Evolutionary conservation across 2,113 vertebrate species (phyloP).

Genomic region (Rhinolophus ferrumequinum): DNA sequence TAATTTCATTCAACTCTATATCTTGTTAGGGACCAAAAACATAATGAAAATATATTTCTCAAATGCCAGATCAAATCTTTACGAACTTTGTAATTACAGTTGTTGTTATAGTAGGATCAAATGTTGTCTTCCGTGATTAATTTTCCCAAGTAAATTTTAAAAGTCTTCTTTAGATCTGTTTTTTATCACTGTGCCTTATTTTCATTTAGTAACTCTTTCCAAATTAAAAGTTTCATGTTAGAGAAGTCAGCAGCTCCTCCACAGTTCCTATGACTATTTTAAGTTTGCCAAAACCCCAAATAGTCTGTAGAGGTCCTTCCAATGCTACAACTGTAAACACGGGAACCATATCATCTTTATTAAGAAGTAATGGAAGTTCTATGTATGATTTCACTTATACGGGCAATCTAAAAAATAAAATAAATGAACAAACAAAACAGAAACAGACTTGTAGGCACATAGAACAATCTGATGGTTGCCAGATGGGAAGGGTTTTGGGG

Average conservation of each 20-base stretch:
- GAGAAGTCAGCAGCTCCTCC: neutral
- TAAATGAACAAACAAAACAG: too few species aligned
- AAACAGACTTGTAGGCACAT: too few species aligned
- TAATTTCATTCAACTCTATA: neutral
- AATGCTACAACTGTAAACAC: neutral
- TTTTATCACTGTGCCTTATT: neutral
- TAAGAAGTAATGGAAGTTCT: neutral
- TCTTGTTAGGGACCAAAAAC: neutral
- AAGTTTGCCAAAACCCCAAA: neutral
- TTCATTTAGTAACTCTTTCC: neutral
- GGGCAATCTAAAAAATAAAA: too few species aligned
- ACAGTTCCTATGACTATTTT: neutral
- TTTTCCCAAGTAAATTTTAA: neutral
- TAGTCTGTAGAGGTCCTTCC: neutral
- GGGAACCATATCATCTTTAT: neutral
- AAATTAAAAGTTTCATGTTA: neutral
- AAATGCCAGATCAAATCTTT: neutral
- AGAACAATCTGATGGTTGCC: too few species aligned
- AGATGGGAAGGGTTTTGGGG: too few species aligned
- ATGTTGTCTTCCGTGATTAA: neutral
- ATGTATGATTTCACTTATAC: too few species aligned
- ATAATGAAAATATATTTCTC: neutral
- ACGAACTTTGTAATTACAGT: neutral
- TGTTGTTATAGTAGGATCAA: neutral
- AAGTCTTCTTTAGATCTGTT: neutral